Evolutionary conservation across 1,140 invertebrate species (phyloP), one percentile per base, ranked within the genome.

Genomic region (Drosophila gunungcola): DNA sequence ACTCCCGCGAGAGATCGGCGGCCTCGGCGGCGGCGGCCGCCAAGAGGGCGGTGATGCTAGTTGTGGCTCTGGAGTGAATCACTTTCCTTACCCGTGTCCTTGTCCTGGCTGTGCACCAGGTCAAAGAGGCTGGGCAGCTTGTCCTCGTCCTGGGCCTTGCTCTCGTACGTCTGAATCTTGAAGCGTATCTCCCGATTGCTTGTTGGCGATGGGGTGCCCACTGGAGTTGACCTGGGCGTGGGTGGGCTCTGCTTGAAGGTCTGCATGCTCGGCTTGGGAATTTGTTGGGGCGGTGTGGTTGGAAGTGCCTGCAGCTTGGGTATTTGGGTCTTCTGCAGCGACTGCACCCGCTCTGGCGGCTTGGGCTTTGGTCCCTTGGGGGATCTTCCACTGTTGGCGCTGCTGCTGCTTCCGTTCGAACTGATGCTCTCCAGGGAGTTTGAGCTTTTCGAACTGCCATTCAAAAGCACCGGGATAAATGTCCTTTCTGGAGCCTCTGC

Each of bases 41-140:
- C 43, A 89, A n/a, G 0, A 89, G 27, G 1, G 84, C 80, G 0
- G 68, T 43, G 2, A 88, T 83, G 21, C 68, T 85, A n/a, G 3
- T 80, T 69, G 27, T 72, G 69, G 11, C 11, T 38, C 38, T 73
- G 57, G 0, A 73, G 32, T 2, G 79, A 42, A 1, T 13, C 34
- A 0, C 41, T 36, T 4, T 64, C 61, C 21, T 45, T 60, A n/a
- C 61, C 61, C 29, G 36, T 64, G 12, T 62, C 61, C 32, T 65
- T 63, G 1, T 84, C 72, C 53, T 93, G 91, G 85, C 95, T 95
- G 9, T 95, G 95, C 9, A 96, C 94, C 85, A 95, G 94, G 88
- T 96, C 95, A 43, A 96, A 95, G 0, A 96, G 91, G 49, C 95
- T 93, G 6, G 95, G 95, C 42, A 96, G 86, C 78, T 92, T 92